Percentiles rank a stretch among this genome's conserved stretches.
phyloP scores from a whole-genome alignment of 2,888 invertebrate species.

The Agriotes lineatus region DNA sequence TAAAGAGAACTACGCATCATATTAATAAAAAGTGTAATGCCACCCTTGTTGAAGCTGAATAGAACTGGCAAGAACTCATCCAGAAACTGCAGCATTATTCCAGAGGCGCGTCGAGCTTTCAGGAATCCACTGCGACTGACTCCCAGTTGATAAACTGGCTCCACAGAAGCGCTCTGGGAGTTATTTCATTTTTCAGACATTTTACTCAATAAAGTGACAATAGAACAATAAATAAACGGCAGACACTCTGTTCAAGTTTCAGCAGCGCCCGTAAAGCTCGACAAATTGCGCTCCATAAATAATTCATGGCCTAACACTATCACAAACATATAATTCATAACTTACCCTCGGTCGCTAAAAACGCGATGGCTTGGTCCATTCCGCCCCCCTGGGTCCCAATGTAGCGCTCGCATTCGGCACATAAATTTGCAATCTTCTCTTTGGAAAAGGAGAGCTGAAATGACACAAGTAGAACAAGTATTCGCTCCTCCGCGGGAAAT shows the following conservation, averaged over 20 bases:
- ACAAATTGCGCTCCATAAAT: slow-evolving; percentile 49
- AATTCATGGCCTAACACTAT: slow-evolving; percentile 54
- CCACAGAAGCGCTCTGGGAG: background rate
- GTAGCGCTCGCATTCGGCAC: slow-evolving; percentile 91
- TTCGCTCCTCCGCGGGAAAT: background rate
- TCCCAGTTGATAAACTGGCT: too few species aligned
- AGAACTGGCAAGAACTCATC: too few species aligned
- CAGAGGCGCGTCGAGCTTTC: too few species aligned
- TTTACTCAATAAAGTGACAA: too few species aligned
- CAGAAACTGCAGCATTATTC: too few species aligned
- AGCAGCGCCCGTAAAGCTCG: too few species aligned
- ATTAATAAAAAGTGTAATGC: too few species aligned
- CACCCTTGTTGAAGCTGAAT: too few species aligned
- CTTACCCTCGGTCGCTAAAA: slow-evolving; percentile 83
- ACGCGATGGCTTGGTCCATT: slow-evolving; percentile 99
- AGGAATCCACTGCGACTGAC: too few species aligned
- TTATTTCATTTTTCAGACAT: too few species aligned
- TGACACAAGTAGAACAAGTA: slow-evolving; percentile 22
- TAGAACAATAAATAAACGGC: slow-evolving; percentile 18
- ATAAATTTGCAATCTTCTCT: slow-evolving; percentile 81
- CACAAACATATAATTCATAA: slow-evolving; percentile 49
- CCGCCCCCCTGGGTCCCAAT: slow-evolving; percentile 99
- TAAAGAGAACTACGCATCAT: too few species aligned
- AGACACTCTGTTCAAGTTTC: slow-evolving; percentile 14
- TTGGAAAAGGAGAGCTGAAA: slow-evolving; percentile 59